These are phyloP conservation scores for Drosophila leonis DNA, from an alignment of 2,888 invertebrate genomes.

Conservation along the genomic window DNA sequence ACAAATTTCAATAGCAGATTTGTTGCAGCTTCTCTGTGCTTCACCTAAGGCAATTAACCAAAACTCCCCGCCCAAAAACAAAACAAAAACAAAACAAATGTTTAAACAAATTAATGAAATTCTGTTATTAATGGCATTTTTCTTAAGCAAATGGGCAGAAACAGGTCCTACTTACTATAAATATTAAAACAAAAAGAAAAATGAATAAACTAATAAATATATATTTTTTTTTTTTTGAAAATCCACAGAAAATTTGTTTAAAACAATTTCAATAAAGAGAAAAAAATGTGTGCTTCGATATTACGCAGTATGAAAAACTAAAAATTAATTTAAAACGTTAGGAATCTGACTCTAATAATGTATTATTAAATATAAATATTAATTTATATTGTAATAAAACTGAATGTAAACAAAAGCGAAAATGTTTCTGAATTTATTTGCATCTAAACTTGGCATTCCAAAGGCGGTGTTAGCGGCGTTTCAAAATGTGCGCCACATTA, in stretches of 20 bases:
- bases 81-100: conserved; percentile 19
- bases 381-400: conserved; percentile 79
- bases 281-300: conserved; percentile 72
- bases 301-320: conserved; percentile 60
- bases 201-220: conserved; percentile 23
- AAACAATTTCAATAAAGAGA: conserved; percentile 47
- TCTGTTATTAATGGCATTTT: conserved; percentile 64
- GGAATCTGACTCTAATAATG: conserved; percentile 74
- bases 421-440: not conserved
- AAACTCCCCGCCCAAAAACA: conserved; percentile 19
- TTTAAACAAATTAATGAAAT: conserved; percentile 32
- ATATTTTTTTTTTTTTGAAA: conserved; percentile 34
- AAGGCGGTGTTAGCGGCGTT: not conserved
- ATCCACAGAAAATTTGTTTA: conserved; percentile 24
- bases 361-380: conserved; percentile 79
- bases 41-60: conserved; percentile 52
- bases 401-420: conserved; percentile 57
- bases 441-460: rapidly evolving
- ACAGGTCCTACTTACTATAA: conserved; percentile 47
- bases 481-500: not conserved
- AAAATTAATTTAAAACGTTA: conserved; percentile 48
- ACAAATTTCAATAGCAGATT: conserved; percentile 13
- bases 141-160: conserved; percentile 40
- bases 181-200: conserved; percentile 18
- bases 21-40: conserved; percentile 54